Conservation (phyloP, 2,113 vertebrate species). For the Progne subis region DNA sequence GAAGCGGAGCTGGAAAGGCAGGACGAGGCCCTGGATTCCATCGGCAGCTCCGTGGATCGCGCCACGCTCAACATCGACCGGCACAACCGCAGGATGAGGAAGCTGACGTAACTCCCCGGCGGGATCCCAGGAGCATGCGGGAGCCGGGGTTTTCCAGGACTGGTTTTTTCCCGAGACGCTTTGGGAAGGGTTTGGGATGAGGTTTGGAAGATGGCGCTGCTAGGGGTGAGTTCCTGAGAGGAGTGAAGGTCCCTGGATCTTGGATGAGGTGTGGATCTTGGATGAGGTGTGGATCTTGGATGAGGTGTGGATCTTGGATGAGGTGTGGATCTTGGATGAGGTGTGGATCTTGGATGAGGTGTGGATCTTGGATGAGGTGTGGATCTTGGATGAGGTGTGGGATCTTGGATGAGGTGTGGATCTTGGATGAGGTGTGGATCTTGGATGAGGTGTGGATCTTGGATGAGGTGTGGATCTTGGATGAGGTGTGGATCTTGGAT, state of each 20-base stretch:
- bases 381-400: no score
- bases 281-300: no score
- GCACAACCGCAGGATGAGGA: conserved; percentile 85
- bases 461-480: no score
- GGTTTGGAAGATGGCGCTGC: background rate
- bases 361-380: no score
- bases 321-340: no score
- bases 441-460: no score
- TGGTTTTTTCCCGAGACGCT: background rate
- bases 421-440: no score
- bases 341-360: no score
- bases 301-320: no score
- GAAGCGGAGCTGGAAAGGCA: conserved; percentile 93
- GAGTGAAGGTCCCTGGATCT: background rate
- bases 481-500: no score
- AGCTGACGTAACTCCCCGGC: conserved; percentile 71
- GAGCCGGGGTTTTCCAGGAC: background rate
- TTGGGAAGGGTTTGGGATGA: background rate
- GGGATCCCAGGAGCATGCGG: background rate
- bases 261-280: no score
- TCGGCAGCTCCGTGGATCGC: conserved; percentile 81
- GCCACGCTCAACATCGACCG: conserved; percentile 81
- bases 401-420: no score
- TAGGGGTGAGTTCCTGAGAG: background rate
- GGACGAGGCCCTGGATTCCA: conserved; percentile 84